Evolutionary conservation across 2,797 vertebrate genomes (phyloP), one percentile per base, ranked within the genome.

Genomic region (Setipinna tenuifilis): DNA sequence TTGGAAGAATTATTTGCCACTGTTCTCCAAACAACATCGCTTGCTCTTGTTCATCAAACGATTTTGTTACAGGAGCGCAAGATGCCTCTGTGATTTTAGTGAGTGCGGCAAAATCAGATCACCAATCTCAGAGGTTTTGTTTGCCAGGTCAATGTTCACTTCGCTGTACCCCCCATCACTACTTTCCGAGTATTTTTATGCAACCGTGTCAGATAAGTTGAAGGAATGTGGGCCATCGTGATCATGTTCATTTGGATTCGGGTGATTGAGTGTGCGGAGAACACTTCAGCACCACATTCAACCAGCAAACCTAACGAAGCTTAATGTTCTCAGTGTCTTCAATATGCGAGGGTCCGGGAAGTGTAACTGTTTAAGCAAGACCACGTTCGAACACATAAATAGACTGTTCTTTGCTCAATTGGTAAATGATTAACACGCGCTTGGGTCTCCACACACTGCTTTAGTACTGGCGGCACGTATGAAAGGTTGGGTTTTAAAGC

Each of bases 381-480:
- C 83, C 11, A 35, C 6, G 9, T 68, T 81, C 44, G 57, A 19
- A 1, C 46, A 19, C 71, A 59, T 71, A 65, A 58, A 85, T 81
- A 85, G 58, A 82, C 21, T 75, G 71, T 9, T 78, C 71, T 83
- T 54, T 82, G 83, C 83, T 78, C 71, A 78, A 78, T 71, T 54
- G 48, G 46, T 81, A 35, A 86, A 86, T 85, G 84, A 83, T 85
- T 88, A 86, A 86, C 85, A 88, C 61, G 25, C 54, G 61, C 61
- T 61, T 9, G 58, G n/a, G 58, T 61, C 6, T 23, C n/a, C 9
- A 65, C 61, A 65, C 23, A 23, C 6, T 21, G 17, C 19, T 44
- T 78, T 44, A 44, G 71, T 44, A 41, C 17, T 78, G 71, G 35
- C 35, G 10, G 71, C 17, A 44, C 31, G 31, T 78, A 19, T 17